phyloP scores from a whole-genome alignment of 2,888 invertebrate genomes.

The Philereme vetulata region DNA sequence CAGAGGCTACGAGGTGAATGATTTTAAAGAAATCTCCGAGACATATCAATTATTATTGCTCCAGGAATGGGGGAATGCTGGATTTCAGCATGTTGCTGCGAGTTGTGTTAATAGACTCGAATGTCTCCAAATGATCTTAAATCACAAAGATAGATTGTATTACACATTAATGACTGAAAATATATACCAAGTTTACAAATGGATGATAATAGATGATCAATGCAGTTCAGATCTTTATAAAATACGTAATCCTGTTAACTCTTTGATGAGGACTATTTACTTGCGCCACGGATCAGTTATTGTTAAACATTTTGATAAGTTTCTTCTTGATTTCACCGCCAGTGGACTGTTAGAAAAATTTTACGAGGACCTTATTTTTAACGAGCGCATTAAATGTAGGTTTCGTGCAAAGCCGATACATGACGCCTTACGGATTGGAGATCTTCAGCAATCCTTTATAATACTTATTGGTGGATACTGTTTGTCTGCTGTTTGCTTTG shows the following conservation, averaged over 20 bases:
- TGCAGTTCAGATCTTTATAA: constrained; percentile 39
- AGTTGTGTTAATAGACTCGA: constrained; percentile 40
- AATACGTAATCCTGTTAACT: constrained; percentile 36
- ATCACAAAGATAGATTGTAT: constrained; percentile 23
- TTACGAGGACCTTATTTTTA: constrained; percentile 24
- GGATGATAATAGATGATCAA: constrained; percentile 40
- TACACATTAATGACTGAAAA: constrained; percentile 42
- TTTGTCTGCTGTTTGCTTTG: constrained; percentile 43
- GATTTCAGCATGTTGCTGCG: background rate
- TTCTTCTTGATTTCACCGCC: constrained; percentile 23
- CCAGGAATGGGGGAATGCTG: constrained; percentile 14
- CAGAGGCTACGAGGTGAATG: constrained; percentile 40
- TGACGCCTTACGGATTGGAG: constrained; percentile 29
- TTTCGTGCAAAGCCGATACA: constrained; percentile 9
- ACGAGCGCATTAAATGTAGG: constrained; percentile 41
- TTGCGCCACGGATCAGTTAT: constrained; percentile 52
- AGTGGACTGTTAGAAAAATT: constrained; percentile 42
- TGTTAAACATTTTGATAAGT: constrained; percentile 26
- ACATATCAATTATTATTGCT: constrained; percentile 29
- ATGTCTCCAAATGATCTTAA: constrained; percentile 42
- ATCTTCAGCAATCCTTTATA: constrained; percentile 38
- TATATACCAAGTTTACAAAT: constrained; percentile 35
- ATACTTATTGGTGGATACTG: constrained; percentile 44
- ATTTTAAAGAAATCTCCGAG: constrained; percentile 30
- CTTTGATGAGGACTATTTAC: constrained; percentile 40